Conservation (phyloP, 2,797 vertebrate genomes). For the Falco columbarius region DNA sequence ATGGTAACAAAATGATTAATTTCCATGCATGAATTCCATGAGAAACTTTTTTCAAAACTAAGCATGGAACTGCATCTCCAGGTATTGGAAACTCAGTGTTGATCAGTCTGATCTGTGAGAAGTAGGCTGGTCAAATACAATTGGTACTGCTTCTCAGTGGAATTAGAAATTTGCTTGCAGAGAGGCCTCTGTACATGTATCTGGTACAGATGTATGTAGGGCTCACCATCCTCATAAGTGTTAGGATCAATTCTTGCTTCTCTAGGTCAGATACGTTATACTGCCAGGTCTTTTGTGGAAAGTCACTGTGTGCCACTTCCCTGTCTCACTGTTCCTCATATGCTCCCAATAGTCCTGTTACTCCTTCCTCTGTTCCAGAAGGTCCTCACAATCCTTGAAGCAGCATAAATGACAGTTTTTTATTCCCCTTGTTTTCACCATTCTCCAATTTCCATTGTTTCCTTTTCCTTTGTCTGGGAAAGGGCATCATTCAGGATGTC, state of each 20-base stretch:
- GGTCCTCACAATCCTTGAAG: not conserved
- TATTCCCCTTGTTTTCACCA: not conserved
- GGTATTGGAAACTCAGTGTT: not conserved
- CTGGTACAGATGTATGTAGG: not conserved
- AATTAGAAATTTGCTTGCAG: not conserved
- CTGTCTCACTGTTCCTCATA: rapidly evolving
- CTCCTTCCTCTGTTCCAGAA: not conserved
- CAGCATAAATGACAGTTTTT: not conserved
- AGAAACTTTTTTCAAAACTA: not conserved
- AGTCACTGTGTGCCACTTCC: not conserved
- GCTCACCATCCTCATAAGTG: not conserved
- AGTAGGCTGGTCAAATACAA: not conserved
- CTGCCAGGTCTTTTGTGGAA: not conserved
- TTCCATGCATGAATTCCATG: not conserved
- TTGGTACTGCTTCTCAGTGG: not conserved
- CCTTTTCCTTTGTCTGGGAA: not conserved
- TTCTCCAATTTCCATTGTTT: not conserved
- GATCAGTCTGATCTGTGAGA: not conserved
- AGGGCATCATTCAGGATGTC: not conserved
- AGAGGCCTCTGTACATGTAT: not conserved
- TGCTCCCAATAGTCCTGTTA: not conserved
- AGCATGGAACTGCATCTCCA: not conserved
- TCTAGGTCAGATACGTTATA: not conserved
- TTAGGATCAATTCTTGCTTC: not conserved
- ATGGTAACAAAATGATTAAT: not conserved